Percentiles rank a stretch among this genome's conserved stretches.
These are phyloP conservation scores for Tonatia bakeri DNA, from an alignment of 2,113 vertebrate species.

Conservation along the genomic window DNA sequence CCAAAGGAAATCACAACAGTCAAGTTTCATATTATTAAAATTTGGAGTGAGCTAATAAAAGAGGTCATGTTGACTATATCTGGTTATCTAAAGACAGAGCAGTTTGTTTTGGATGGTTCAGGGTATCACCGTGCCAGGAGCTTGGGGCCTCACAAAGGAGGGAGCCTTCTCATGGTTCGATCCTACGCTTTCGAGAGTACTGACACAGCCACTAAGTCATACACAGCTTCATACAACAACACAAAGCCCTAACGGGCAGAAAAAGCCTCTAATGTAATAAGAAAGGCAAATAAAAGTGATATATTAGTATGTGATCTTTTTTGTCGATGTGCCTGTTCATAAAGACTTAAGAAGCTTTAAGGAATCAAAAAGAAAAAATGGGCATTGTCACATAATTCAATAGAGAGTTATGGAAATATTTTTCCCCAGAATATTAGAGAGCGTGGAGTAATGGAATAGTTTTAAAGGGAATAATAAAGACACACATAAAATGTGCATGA, in stretches of 20 bases:
- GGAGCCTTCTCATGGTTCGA: background rate
- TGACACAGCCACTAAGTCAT: background rate
- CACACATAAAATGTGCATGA: background rate
- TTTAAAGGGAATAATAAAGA: slow-evolving; percentile 22
- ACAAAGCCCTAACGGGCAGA: background rate
- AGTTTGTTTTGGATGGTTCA: background rate
- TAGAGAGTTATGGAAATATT: background rate
- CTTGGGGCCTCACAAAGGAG: background rate
- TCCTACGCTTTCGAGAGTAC: background rate
- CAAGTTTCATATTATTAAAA: slow-evolving; percentile 1
- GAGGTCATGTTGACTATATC: background rate
- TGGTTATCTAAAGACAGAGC: background rate
- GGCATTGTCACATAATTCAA: background rate
- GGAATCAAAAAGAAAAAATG: background rate
- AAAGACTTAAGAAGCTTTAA: slow-evolving; percentile 19
- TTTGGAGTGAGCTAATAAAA: background rate
- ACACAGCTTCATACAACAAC: background rate
- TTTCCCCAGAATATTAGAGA: background rate
- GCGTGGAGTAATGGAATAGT: background rate
- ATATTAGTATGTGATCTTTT: background rate
- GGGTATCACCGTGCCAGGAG: background rate
- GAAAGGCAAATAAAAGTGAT: background rate
- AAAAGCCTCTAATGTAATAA: background rate
- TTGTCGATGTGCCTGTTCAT: background rate
- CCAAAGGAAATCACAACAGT: background rate